phyloP scores from a whole-genome alignment of 2,797 vertebrate species.

The Cirrhinus molitorella region DNA sequence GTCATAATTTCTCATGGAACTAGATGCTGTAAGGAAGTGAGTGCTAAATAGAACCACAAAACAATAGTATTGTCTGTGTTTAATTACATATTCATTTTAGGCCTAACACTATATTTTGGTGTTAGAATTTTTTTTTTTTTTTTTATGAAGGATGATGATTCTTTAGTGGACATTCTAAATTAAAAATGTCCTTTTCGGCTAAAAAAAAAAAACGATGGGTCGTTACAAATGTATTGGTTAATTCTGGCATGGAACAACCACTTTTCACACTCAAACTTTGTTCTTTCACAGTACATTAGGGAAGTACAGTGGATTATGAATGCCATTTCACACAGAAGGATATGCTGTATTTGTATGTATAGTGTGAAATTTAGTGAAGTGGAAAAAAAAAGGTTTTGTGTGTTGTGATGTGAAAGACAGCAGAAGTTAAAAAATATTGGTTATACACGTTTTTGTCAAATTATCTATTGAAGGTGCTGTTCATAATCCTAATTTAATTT shows the following conservation, averaged over 20 bases:
- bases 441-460: too few species aligned
- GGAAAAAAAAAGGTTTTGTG: not conserved
- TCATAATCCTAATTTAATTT: too few species aligned
- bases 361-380: not conserved
- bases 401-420: slow-evolving; percentile 4
- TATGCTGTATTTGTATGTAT: not conserved
- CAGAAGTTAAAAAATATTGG: not conserved
- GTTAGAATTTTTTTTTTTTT: not conserved
- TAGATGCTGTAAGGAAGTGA: not conserved
- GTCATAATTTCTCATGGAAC: not conserved
- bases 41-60: not conserved
- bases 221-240: not conserved
- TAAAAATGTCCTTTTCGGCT: not conserved
- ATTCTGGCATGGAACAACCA: not conserved
- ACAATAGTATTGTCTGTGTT: too few species aligned
- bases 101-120: too few species aligned
- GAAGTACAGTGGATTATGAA: not conserved
- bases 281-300: not conserved
- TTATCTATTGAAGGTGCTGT: too few species aligned
- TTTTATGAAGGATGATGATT: not conserved
- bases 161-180: not conserved
- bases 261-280: not conserved
- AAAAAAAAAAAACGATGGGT: not conserved
- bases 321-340: not conserved
- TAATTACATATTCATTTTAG: too few species aligned